Evolutionary conservation across 2,797 vertebrate species (phyloP), one percentile per base, ranked within the genome.

Genomic region (Hephaestus fuliginosus): DNA sequence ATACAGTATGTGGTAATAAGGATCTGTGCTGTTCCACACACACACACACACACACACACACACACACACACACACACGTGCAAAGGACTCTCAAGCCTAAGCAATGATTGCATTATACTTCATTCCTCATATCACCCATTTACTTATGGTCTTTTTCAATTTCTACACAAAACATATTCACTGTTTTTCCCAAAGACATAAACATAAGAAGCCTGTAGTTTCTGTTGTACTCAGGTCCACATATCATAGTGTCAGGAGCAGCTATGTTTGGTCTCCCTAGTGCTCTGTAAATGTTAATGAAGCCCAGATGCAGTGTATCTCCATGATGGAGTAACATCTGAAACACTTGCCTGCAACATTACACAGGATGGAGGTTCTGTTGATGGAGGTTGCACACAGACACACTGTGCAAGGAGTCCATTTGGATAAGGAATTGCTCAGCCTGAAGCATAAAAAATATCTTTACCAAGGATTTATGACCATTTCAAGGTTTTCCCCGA

Each of bases 381-480:
- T 77, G 56, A 57, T 62, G 48, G 55, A 71, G 77, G 36, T 9
- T 8, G 36, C 36, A 39, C 8, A 36, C 33, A 36, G 33, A 36
- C 33, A 39, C 36, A 39, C 36, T 39, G 36, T 39, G 36, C 36
- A 39, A 39, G 36, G 36, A 39, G 36, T 39, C 36, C 36, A 39
- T 39, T 39, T 39, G 28, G 82, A 82, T 80, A 76, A 86, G 33
- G 56, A 88, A 91, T 83, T 44, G 77, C 82, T 80, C 60, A 51
- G 86, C 87, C 83, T 71, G 48, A 84, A 86, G 86, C 75, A 51
- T 75, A 39, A 39, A 52, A 82, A 71, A 78, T 73, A 87, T 83
- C 82, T 83, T 85, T 86, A 77, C 75, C 49, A 8, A 80, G 74
- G 81, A 93, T 92, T 91, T 91, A 93, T 83, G 82, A 83, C 67